Base-by-base conservation (phyloP, 2,797 vertebrate genomes). In the Typhlichthys eigenmanni region DNA sequence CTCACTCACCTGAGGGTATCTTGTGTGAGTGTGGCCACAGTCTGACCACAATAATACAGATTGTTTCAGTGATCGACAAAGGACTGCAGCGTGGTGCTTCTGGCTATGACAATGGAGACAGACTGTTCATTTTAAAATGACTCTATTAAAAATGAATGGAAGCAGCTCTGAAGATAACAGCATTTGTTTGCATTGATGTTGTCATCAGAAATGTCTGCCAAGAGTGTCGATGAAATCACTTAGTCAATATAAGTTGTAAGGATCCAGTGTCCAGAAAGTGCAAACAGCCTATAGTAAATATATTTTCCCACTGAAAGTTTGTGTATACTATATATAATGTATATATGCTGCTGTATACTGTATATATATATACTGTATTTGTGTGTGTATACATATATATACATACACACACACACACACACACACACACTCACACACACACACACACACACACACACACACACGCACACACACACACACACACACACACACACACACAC, bases 141-240 rank as follows among this genome's bases (percentile, higher is more conserved):
- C 17, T 51, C 55, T 2, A 72, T 81, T 56, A 78, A 84, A 79
- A 77, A 80, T 83, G 45, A 45, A 80, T 83, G 60, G n/a, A 0
- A 6, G 57, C 13, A 56, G 34, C 24, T 12, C 1, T 14, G 45
- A 62, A 48, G 9, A 45, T 63, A 75, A 75, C 54, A 47, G 52
- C 55, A 38, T 12, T 54, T 19, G 51, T 13, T 55, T 56, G n/a
- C 4, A 77, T 52, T 66, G 72, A 55, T 2, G 9, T 43, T 8
- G 8, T 55, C 59, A 61, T 75, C 71, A 63, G 75, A 72, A 53
- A 24, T 53, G 17, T 11, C 24, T 53, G 16, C 8, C 16, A 14
- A 51, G n/a, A 9, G 49, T 7, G 13, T 3, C 17, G 52, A 54
- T 11, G 29, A 24, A 16, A 11, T n/a, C 2, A 13, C 52, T 5